Base-by-base conservation (phyloP, 2,888 invertebrate genomes). In the Lamellibrachia columna region DNA sequence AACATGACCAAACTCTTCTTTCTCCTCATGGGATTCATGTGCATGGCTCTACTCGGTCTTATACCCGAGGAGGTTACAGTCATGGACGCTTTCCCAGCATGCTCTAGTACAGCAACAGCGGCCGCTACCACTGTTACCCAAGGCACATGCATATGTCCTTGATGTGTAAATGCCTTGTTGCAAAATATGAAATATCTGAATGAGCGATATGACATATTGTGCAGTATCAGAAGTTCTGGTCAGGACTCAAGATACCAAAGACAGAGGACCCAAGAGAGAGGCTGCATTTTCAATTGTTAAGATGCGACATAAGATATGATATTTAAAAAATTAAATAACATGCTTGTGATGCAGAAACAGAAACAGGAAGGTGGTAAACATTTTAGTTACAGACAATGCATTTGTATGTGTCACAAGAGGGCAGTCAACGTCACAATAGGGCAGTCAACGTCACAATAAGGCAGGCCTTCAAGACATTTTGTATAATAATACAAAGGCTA, bases 41-140 rank as follows among this genome's bases (percentile, higher is more conserved):
- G 53, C 91, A 91, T 91, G 91, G 91, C 91, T 53, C 53, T 91
- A 52, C 58, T 91, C 11, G 91, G 91, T n/a, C 58, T 91, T 11
- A 91, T 91, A 53, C 91, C 91, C 52, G 91, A 91, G n/a, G 91
- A 91, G 91, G 53, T 53, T 22, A 53, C 91, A 3, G 91, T 53
- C 75, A 75, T 75, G 75, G 75, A 75, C 22, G 22, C 75, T 15
- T n/a, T 75, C 75, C 75, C 75, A 75, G 75, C 75, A n/a, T 75
- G 75, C 75, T 75, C 75, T 22, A 75, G 22, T 75, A 22, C 75
- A 75, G 75, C n/a, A n/a, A 75, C 75, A 75, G 75, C 75, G 55
- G 55, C 55, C 7, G 55, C 9, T 15, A 4, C 75, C 75, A 75
- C 75, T n/a, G n/a, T 75, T 75, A 3, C 75, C 15, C 22, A 15